Evolutionary conservation across 2,888 invertebrate genomes (phyloP).

Genomic region (Alviniconcha strummeri): DNA sequence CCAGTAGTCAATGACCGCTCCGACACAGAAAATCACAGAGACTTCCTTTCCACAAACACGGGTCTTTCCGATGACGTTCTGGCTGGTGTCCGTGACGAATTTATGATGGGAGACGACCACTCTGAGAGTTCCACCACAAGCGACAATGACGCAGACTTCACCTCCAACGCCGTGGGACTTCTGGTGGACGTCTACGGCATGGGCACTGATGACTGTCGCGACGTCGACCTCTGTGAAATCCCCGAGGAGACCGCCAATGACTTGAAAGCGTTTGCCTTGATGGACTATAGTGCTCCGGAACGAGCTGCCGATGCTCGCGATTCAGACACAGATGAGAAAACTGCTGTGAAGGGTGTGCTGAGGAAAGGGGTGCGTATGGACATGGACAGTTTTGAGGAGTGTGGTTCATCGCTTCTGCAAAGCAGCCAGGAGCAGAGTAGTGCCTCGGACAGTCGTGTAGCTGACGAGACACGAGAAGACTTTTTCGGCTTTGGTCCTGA

Average conservation of each 20-base stretch:
- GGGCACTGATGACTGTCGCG: not conserved
- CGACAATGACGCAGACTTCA: not conserved
- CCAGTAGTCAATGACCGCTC: too few species aligned
- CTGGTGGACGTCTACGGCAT: conserved; percentile 16
- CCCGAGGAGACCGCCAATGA: not conserved
- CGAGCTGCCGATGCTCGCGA: not conserved
- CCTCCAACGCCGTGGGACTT: conserved; percentile 9
- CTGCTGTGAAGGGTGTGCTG: not conserved
- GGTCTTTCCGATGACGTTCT: too few species aligned
- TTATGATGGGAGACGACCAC: too few species aligned
- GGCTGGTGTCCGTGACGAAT: too few species aligned
- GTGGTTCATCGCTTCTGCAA: not conserved
- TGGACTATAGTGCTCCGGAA: not conserved
- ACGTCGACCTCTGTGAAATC: not conserved
- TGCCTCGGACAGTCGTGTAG: not conserved
- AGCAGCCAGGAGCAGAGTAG: not conserved
- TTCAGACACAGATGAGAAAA: not conserved
- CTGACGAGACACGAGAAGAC: not conserved
- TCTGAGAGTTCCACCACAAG: not conserved
- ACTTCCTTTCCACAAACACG: too few species aligned
- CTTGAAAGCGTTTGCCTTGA: not conserved
- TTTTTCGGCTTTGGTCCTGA: not conserved
- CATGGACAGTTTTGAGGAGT: not conserved
- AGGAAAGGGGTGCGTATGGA: not conserved
- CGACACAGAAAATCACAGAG: too few species aligned